Evolutionary conservation across 1,140 invertebrate genomes (phyloP).

Genomic region (Panagrolaimus sp.): DNA sequence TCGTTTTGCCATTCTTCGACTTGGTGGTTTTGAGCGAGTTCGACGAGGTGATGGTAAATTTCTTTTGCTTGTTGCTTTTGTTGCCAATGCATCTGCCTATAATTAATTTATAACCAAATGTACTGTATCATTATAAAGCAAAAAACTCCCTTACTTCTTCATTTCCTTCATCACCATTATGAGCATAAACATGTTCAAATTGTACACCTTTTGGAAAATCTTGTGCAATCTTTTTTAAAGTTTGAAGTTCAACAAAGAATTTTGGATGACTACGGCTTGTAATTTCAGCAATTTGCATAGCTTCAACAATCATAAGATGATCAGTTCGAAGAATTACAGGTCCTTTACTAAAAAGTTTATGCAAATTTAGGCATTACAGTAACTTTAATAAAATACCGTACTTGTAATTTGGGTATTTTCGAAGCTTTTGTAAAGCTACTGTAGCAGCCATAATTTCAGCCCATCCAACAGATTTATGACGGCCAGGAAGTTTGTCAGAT

Average conservation of each 20-base stretch:
- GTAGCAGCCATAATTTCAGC: neutral
- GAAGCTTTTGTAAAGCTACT: neutral
- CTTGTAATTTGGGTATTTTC: too few species aligned
- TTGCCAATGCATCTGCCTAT: neutral
- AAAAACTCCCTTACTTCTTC: neutral
- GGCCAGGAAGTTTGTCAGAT: neutral
- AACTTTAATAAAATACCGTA: too few species aligned
- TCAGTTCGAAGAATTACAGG: neutral
- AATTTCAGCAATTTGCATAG: neutral
- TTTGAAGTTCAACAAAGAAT: neutral
- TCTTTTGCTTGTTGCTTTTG: neutral
- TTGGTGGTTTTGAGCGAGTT: neutral
- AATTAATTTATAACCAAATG: too few species aligned
- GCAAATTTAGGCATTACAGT: too few species aligned
- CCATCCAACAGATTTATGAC: neutral
- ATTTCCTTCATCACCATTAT: slow-evolving; percentile 6
- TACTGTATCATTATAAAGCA: too few species aligned
- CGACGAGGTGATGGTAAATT: neutral
- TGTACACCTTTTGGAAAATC: slow-evolving; percentile 6
- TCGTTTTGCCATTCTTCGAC: neutral
- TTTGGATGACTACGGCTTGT: too few species aligned
- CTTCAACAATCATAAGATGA: neutral
- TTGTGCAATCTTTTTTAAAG: neutral
- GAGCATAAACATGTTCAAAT: slow-evolving; percentile 12
- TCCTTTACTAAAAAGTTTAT: neutral